Evolutionary conservation across 1,140 invertebrate genomes (phyloP).

Genomic region (Laupala kohalensis): DNA sequence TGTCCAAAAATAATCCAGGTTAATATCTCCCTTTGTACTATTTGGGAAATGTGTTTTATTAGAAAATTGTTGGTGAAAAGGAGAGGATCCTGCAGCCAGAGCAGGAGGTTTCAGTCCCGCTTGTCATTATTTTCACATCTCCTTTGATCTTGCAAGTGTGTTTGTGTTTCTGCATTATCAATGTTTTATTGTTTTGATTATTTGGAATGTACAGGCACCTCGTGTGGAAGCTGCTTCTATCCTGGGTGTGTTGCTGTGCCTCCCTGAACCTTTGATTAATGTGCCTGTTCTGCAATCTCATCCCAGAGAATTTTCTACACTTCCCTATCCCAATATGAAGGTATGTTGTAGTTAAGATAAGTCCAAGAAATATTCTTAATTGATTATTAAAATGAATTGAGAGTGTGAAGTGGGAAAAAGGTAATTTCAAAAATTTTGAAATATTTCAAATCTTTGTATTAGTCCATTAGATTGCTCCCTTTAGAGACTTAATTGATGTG

Average conservation of each 20-base stretch:
- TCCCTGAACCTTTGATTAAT: conserved; percentile 60
- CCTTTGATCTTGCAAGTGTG: too few relatives aligned
- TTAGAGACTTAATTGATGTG: not conserved
- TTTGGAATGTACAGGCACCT: conserved; percentile 49
- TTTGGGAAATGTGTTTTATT: too few relatives aligned
- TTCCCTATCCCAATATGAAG: conserved; percentile 65
- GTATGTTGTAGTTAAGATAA: conserved; percentile 29
- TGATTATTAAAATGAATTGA: not conserved
- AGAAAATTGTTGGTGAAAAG: too few relatives aligned
- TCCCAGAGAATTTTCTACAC: conserved; percentile 47
- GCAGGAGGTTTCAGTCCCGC: too few relatives aligned
- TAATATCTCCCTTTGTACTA: too few relatives aligned
- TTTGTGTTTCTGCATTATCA: too few relatives aligned
- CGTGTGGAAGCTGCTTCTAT: conserved; percentile 84
- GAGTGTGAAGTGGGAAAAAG: not conserved
- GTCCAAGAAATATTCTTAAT: not conserved
- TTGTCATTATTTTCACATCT: too few relatives aligned
- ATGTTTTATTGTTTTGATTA: not conserved
- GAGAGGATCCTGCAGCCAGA: too few relatives aligned
- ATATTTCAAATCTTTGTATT: not conserved
- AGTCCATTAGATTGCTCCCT: too few relatives aligned
- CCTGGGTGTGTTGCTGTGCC: conserved; percentile 69
- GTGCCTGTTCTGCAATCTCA: conserved; percentile 72
- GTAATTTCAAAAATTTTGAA: not conserved
- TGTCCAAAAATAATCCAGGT: too few relatives aligned